phyloP scores from a whole-genome alignment of 1,140 invertebrate species.

The Hesperophylax magnus region DNA sequence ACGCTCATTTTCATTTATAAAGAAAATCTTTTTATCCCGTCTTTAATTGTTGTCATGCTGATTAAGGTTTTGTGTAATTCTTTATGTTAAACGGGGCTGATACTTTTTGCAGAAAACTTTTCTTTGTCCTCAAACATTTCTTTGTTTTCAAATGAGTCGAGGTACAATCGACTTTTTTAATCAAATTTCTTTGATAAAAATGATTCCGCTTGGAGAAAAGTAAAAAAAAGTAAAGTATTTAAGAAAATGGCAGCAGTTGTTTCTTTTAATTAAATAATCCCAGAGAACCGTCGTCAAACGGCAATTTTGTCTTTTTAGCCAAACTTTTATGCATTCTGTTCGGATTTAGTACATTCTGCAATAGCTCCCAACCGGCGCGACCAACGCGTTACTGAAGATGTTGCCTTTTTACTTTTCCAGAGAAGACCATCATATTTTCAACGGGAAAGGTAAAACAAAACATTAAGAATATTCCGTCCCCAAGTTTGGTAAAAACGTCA shows the following conservation, averaged over 20 bases:
- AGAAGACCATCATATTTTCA: no score
- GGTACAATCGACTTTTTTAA: slow-evolving; percentile 42
- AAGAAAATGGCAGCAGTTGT: slow-evolving; percentile 39
- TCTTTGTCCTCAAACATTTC: slow-evolving; percentile 37
- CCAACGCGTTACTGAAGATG: no score
- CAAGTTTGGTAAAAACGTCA: no score
- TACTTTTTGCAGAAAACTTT: slow-evolving; percentile 28
- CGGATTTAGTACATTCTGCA: slow-evolving; percentile 19
- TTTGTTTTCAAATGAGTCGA: slow-evolving; percentile 41
- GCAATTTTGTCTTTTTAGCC: slow-evolving; percentile 18
- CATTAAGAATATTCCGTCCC: no score
- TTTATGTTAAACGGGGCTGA: slow-evolving; percentile 27
- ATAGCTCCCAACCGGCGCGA: slow-evolving; percentile 12
- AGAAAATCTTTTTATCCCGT: slow-evolving; percentile 24
- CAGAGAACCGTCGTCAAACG: slow-evolving; percentile 25
- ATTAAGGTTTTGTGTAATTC: slow-evolving; percentile 36
- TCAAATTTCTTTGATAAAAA: slow-evolving; percentile 46
- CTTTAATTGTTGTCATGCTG: slow-evolving; percentile 32
- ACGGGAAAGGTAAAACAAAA: no score
- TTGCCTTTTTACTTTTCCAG: no score
- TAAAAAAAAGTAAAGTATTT: slow-evolving; percentile 35
- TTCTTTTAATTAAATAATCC: slow-evolving; percentile 45
- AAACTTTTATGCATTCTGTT: slow-evolving; percentile 34
- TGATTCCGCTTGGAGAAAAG: slow-evolving; percentile 8
- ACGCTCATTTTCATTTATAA: background rate